These are phyloP conservation scores for Papilio glaucus DNA, from an alignment of 1,140 invertebrate genomes.

Conservation along the genomic window DNA sequence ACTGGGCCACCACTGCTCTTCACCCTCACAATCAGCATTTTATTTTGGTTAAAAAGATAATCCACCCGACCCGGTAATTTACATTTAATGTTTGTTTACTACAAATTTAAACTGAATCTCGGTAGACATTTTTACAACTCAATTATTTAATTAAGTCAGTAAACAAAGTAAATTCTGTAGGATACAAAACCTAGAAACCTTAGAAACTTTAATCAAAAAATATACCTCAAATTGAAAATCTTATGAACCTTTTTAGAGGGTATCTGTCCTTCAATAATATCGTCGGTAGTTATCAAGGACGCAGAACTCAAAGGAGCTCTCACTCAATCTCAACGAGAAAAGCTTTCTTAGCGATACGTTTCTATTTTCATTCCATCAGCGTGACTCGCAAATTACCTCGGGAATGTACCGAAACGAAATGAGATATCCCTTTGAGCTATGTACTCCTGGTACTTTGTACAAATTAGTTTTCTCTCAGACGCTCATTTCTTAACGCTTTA, in stretches of 20 bases:
- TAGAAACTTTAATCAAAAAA: no score
- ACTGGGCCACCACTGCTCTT: no score
- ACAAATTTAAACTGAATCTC: no score
- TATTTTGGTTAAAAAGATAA: no score
- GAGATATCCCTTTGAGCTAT: slow-evolving; percentile 35
- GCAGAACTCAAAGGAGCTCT: slow-evolving; percentile 5
- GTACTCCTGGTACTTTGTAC: slow-evolving; percentile 41
- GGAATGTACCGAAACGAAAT: slow-evolving; percentile 25
- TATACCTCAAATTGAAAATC: no score
- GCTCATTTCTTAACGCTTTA: neutral
- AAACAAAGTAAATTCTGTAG: no score
- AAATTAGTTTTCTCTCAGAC: slow-evolving; percentile 6
- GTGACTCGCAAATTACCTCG: slow-evolving; percentile 26
- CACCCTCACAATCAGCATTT: no score
- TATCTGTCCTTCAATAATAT: slow-evolving; percentile 15
- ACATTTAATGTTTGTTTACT: no score
- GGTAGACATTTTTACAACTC: no score
- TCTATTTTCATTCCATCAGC: slow-evolving; percentile 15
- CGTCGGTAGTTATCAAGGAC: slow-evolving; percentile 8
- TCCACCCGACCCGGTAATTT: no score
- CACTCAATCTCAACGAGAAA: slow-evolving; percentile 25
- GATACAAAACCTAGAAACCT: no score
- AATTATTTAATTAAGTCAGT: no score
- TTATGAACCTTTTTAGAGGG: neutral
- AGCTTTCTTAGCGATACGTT: slow-evolving; percentile 15